phyloP scores from a whole-genome alignment of 1,140 invertebrate species.

The Drosophila virilis region DNA sequence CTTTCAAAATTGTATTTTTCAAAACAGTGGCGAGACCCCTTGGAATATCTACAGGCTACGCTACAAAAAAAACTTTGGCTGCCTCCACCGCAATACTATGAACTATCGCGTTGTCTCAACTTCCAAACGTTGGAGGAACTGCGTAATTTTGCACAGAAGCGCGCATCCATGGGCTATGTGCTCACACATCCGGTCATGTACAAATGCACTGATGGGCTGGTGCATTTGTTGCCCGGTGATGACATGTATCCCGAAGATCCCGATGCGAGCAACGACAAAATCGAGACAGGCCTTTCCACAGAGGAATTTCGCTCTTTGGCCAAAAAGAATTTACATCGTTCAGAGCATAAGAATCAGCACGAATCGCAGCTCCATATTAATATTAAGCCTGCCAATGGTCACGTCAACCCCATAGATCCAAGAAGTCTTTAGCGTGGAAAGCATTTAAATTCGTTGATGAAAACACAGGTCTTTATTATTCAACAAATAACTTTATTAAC shows the following conservation, averaged over 20 bases:
- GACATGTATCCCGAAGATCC: slow-evolving; percentile 78
- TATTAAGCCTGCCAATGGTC: slow-evolving; percentile 63
- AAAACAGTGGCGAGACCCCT: slow-evolving; percentile 85
- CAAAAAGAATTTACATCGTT: slow-evolving; percentile 68
- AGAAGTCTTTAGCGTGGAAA: slow-evolving; percentile 17
- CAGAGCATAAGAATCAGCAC: slow-evolving; percentile 62
- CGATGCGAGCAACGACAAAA: slow-evolving; percentile 43
- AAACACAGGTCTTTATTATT: background rate
- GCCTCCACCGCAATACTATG: slow-evolving; percentile 86
- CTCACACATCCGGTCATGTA: slow-evolving; percentile 84
- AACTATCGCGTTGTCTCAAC: slow-evolving; percentile 85
- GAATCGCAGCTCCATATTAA: slow-evolving; percentile 54
- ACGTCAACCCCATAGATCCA: slow-evolving; percentile 61
- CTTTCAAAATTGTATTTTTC: slow-evolving; percentile 16
- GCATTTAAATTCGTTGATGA: background rate
- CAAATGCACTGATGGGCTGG: slow-evolving; percentile 73
- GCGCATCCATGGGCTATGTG: slow-evolving; percentile 77
- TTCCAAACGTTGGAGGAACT: slow-evolving; percentile 84
- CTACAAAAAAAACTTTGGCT: slow-evolving; percentile 76
- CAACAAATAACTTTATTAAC: slow-evolving; percentile 11
- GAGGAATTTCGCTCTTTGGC: slow-evolving; percentile 61
- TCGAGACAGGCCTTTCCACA: slow-evolving; percentile 54
- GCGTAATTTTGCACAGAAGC: slow-evolving; percentile 83
- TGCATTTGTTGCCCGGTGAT: slow-evolving; percentile 84
- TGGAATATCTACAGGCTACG: slow-evolving; percentile 73